phyloP scores from a whole-genome alignment of 2,797 vertebrate genomes.

The Pelobates cultripes region DNA sequence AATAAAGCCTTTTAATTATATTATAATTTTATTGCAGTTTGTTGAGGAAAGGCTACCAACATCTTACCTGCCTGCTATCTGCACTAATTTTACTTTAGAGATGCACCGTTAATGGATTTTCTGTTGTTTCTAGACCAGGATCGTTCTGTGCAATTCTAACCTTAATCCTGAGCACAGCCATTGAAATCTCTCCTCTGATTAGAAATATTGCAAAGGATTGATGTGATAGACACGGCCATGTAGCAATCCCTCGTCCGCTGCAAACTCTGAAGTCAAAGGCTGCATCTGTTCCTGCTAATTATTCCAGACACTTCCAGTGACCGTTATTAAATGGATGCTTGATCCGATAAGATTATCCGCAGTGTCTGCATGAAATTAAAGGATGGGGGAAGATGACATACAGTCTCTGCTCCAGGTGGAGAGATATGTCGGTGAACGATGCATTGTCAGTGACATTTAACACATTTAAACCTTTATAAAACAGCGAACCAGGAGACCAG shows the following conservation, averaged over 20 bases:
- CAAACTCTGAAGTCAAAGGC: not conserved
- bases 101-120: no score
- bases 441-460: not conserved
- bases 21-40: no score
- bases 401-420: not conserved
- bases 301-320: constrained; percentile 1
- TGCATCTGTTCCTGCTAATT: constrained; percentile 9
- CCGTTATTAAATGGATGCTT: not conserved
- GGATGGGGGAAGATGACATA: constrained; percentile 2
- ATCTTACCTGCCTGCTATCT: no score
- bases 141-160: not conserved
- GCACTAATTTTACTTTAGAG: no score
- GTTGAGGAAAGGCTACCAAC: no score
- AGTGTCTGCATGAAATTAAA: constrained; percentile 2
- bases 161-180: not conserved
- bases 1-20: no score
- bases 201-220: not conserved
- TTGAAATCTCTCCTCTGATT: not conserved
- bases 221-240: not conserved
- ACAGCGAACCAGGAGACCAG: no score
- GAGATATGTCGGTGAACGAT: not conserved
- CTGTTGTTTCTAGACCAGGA: no score
- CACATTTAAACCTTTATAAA: no score
- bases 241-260: not conserved
- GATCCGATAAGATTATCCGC: constrained; percentile 26